phyloP scores from a whole-genome alignment of 1,140 invertebrate genomes.

The Drosophila saltans region DNA sequence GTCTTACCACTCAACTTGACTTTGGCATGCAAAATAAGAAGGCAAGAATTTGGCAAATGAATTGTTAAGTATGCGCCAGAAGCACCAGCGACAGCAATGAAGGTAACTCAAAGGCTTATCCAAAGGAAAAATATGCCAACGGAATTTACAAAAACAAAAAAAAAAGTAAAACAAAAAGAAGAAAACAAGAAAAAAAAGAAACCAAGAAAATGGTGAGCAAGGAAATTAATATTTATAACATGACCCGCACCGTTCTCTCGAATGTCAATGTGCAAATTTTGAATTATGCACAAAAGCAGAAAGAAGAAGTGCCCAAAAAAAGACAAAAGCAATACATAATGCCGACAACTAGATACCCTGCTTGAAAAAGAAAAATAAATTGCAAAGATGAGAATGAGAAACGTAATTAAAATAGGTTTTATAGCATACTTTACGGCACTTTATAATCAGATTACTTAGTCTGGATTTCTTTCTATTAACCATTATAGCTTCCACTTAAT shows the following conservation, averaged over 20 bases:
- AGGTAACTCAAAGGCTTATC: constrained; percentile 70
- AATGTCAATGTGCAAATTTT: constrained; percentile 78
- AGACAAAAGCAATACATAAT: background rate
- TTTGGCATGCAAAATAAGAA: constrained; percentile 68
- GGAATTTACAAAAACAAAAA: constrained; percentile 60
- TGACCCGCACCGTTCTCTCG: constrained; percentile 55
- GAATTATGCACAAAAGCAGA: constrained; percentile 69
- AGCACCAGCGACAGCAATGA: constrained; percentile 29
- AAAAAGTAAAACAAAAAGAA: constrained; percentile 37
- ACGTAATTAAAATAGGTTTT: too few species aligned
- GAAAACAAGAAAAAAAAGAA: constrained; percentile 18
- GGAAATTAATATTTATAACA: constrained; percentile 76
- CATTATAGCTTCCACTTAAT: too few species aligned
- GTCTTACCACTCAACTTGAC: constrained; percentile 10
- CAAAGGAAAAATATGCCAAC: constrained; percentile 53
- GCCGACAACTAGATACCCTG: background rate
- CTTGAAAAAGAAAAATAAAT: background rate
- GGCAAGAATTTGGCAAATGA: constrained; percentile 62
- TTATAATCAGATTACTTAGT: too few species aligned
- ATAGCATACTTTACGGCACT: too few species aligned
- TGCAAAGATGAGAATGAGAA: too few species aligned
- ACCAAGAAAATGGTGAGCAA: constrained; percentile 3
- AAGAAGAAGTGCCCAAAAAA: constrained; percentile 34
- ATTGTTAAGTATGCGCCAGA: constrained; percentile 58
- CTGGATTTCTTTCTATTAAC: too few species aligned